These are phyloP conservation scores for Hypercompe scribonia DNA, from an alignment of 2,888 invertebrate genomes.

Conservation along the genomic window DNA sequence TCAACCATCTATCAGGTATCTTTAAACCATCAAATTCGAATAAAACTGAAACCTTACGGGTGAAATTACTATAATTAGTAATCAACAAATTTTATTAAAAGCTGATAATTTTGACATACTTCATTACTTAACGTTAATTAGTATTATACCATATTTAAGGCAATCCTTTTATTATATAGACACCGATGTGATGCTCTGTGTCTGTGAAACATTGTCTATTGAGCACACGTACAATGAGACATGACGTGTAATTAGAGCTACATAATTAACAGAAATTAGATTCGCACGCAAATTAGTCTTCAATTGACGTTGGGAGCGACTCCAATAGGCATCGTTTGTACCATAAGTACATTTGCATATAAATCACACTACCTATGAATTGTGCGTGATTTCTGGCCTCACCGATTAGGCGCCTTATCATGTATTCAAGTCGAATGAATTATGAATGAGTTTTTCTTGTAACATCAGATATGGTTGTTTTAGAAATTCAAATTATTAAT, in stretches of 20 bases:
- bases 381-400: constrained; percentile 61
- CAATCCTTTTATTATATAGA: neutral
- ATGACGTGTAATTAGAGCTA: constrained; percentile 58
- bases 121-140: neutral
- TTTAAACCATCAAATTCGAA: neutral
- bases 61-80: neutral
- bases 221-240: constrained; percentile 47
- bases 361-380: constrained; percentile 69
- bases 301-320: constrained; percentile 71
- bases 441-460: constrained; percentile 44
- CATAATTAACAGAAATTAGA: constrained; percentile 78
- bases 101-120: neutral
- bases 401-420: constrained; percentile 48
- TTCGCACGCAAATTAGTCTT: constrained; percentile 76
- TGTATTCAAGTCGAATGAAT: constrained; percentile 49
- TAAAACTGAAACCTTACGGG: neutral
- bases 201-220: constrained; percentile 19
- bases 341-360: constrained; percentile 76
- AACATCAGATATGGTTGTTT: constrained; percentile 11
- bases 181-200: neutral
- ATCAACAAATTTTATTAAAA: neutral
- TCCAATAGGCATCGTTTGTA: constrained; percentile 71
- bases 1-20: neutral
- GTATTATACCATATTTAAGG: neutral
- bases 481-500: constrained; percentile 23